phyloP scores from a whole-genome alignment of 1,140 invertebrate genomes.

The Drosophila subobscura region DNA sequence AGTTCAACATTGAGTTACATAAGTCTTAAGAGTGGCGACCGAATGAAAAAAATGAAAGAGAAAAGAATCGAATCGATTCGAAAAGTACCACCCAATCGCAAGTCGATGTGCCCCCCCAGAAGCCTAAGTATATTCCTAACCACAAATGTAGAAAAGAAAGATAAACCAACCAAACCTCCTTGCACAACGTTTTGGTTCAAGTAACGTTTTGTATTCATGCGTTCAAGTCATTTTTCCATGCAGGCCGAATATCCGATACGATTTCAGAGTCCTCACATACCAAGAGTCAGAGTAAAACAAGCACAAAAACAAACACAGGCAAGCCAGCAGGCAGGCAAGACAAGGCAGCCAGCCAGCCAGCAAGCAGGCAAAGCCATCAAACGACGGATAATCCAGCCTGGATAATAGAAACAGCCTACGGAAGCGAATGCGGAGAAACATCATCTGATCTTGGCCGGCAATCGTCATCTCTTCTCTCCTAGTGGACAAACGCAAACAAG shows the following conservation, averaged over 20 bases:
- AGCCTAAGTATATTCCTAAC: conserved; percentile 43
- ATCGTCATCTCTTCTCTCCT: conserved; percentile 20
- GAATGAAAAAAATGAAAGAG: conserved; percentile 11
- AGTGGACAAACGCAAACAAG: conserved; percentile 67
- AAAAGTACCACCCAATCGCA: conserved; percentile 14
- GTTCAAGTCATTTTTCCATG: conserved; percentile 83
- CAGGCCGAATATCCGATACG: conserved; percentile 79
- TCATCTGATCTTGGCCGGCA: conserved; percentile 9
- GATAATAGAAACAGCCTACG: conserved; percentile 19
- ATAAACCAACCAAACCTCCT: conserved; percentile 56
- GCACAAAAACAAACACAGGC: conserved; percentile 38
- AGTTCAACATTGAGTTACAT: conserved; percentile 54
- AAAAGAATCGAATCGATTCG: conserved; percentile 18
- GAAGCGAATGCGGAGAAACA: background rate
- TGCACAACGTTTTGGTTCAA: conserved; percentile 73
- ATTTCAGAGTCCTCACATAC: conserved; percentile 65
- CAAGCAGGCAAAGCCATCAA: conserved; percentile 8
- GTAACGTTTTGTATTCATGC: conserved; percentile 83
- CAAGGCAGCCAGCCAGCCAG: conserved; percentile 16
- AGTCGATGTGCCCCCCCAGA: conserved; percentile 21
- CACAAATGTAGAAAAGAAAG: conserved; percentile 60
- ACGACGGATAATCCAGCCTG: conserved; percentile 1
- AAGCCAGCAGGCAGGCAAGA: conserved; percentile 5
- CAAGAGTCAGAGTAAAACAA: conserved; percentile 48
- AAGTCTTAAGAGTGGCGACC: conserved; percentile 42